Percentiles rank a stretch among this genome's conserved stretches.
Evolutionary conservation across 2,888 invertebrate species (phyloP).

Genomic region (Xestia ashworthii): DNA sequence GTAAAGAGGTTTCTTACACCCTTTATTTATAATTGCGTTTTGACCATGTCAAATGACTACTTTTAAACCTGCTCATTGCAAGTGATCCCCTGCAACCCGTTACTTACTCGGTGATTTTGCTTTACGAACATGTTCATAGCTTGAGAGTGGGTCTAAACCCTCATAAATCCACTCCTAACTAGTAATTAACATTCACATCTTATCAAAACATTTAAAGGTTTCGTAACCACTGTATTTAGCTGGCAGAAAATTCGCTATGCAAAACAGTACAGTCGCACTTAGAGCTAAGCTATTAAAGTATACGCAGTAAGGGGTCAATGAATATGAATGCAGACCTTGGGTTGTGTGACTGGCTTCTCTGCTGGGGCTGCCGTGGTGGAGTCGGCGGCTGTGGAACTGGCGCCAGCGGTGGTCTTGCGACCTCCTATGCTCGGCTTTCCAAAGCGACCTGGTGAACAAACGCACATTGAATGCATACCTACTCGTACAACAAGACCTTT

Average conservation of each 20-base stretch:
- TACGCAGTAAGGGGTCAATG: constrained; percentile 45
- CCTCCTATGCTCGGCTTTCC: constrained; percentile 81
- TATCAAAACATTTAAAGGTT: constrained; percentile 56
- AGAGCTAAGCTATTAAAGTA: constrained; percentile 34
- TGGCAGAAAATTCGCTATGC: constrained; percentile 75
- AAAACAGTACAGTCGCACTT: constrained; percentile 66
- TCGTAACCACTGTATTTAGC: constrained; percentile 54
- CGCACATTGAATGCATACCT: constrained; percentile 71
- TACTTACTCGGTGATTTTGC: neutral
- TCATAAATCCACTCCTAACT: constrained; percentile 34
- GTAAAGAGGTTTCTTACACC: too few species aligned
- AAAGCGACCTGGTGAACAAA: constrained; percentile 83
- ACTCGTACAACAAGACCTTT: constrained; percentile 35
- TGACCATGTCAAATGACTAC: neutral
- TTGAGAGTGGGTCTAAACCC: constrained; percentile 16
- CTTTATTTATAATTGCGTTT: neutral
- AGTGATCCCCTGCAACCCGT: neutral
- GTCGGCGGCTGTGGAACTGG: constrained; percentile 61
- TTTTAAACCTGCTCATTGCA: neutral
- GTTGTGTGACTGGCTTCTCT: constrained; percentile 79
- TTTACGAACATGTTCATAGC: neutral
- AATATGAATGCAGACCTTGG: constrained; percentile 80
- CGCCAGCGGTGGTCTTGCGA: constrained; percentile 78
- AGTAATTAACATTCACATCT: constrained; percentile 52
- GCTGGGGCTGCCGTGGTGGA: constrained; percentile 69